phyloP scores from a whole-genome alignment of 1,140 invertebrate species.

The Lucilia sericata region DNA sequence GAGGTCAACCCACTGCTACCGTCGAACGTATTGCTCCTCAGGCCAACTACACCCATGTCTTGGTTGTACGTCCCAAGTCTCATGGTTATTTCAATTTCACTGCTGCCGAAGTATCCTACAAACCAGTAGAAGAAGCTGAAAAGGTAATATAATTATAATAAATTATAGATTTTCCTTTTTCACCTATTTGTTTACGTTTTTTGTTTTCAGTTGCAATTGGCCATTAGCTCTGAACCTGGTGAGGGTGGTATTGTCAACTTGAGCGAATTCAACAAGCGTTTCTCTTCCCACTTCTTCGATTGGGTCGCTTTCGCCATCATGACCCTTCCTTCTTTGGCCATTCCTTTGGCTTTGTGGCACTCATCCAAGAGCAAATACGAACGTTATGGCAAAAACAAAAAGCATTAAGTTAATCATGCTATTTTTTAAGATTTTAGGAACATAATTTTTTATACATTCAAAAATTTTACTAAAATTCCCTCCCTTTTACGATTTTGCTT shows the following conservation, averaged over 20 bases:
- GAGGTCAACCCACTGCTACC: slow-evolving; percentile 84
- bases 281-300: slow-evolving; percentile 96
- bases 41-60: slow-evolving; percentile 93
- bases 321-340: slow-evolving; percentile 93
- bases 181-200: slow-evolving; percentile 36
- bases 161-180: not conserved
- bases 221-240: slow-evolving; percentile 94
- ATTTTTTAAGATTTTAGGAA: slow-evolving; percentile 20
- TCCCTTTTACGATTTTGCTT: not conserved
- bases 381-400: slow-evolving; percentile 78
- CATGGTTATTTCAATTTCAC: slow-evolving; percentile 98
- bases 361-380: slow-evolving; percentile 96
- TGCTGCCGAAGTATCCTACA: slow-evolving; percentile 92
- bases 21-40: slow-evolving; percentile 92
- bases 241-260: slow-evolving; percentile 95
- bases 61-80: slow-evolving; percentile 89
- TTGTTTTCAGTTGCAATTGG: slow-evolving; percentile 78
- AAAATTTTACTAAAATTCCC: not conserved
- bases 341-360: slow-evolving; percentile 94
- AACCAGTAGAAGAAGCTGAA: slow-evolving; percentile 80
- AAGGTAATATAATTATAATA: slow-evolving; percentile 70
- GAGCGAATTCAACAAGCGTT: slow-evolving; percentile 97
- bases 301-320: slow-evolving; percentile 97
- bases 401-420: slow-evolving; percentile 63
- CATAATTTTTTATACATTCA: not conserved